Evolutionary conservation across 2,888 invertebrate species (phyloP).

Genomic region (Dryocosmus kuriphilus): DNA sequence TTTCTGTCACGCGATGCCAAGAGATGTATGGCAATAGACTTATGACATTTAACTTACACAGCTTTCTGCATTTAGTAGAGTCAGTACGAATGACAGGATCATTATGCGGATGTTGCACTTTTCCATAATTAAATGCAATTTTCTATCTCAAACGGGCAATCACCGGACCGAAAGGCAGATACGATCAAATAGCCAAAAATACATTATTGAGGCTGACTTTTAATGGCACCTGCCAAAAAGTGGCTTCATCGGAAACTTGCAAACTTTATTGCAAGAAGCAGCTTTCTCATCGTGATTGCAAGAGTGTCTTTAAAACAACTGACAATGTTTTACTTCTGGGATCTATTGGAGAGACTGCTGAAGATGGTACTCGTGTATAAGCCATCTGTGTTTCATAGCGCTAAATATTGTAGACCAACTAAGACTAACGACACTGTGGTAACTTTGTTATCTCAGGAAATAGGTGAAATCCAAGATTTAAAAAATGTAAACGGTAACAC

Average conservation of each 20-base stretch:
- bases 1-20: neutral
- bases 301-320: neutral
- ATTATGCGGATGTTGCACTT: conserved; percentile 36
- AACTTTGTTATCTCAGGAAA: neutral
- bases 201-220: too few relatives aligned
- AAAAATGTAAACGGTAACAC: neutral
- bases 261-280: too few relatives aligned
- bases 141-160: conserved; percentile 25
- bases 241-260: neutral
- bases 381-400: conserved; percentile 8
- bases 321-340: conserved; percentile 5
- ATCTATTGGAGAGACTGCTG: neutral
- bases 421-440: conserved; percentile 39
- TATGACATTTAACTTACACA: conserved; percentile 11
- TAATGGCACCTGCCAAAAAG: neutral
- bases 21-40: neutral
- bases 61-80: conserved; percentile 28
- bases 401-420: neutral
- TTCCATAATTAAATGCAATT: conserved; percentile 41
- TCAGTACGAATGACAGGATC: conserved; percentile 30
- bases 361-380: conserved; percentile 18
- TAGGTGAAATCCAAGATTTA: conserved; percentile 34
- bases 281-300: too few relatives aligned
- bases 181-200: too few relatives aligned
- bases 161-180: too few relatives aligned